phyloP scores from a whole-genome alignment of 2,113 vertebrate genomes.

The Callipepla californica region DNA sequence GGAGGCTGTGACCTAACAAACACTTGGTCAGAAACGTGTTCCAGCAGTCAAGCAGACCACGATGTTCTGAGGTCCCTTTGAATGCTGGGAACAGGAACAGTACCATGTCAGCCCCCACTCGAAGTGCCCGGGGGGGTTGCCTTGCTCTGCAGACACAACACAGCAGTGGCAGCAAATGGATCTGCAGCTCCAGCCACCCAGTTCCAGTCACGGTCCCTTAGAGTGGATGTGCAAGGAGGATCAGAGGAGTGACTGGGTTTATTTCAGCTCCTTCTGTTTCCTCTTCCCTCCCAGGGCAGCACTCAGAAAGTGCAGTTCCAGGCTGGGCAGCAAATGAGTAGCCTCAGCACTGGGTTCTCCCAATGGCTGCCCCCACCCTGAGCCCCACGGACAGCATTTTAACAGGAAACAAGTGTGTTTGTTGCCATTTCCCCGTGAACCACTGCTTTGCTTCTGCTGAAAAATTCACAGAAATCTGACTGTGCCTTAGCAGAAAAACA shows the following conservation, averaged over 20 bases:
- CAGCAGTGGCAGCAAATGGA: background rate
- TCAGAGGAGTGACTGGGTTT: background rate
- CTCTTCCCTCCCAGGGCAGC: background rate
- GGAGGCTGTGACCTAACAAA: background rate
- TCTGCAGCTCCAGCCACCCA: background rate
- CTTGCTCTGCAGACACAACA: background rate
- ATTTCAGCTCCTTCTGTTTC: background rate
- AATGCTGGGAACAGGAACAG: background rate
- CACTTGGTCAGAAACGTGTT: accelerated
- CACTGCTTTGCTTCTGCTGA: background rate
- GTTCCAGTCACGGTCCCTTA: background rate
- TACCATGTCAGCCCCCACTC: background rate
- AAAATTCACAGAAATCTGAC: background rate
- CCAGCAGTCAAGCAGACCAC: too few relatives aligned
- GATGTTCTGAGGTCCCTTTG: background rate
- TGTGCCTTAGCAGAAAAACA: background rate
- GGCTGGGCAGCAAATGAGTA: background rate
- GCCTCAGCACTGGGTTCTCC: background rate
- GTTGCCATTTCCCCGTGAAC: background rate
- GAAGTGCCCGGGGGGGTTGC: accelerated
- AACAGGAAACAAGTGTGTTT: background rate
- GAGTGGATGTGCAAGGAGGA: background rate
- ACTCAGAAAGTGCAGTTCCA: background rate
- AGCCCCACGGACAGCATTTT: accelerated
- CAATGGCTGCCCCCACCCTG: background rate